Percentiles rank a stretch among this genome's conserved stretches.
These are phyloP conservation scores for Sapajus apella DNA, from an alignment of 2,113 vertebrate species.

Conservation along the genomic window DNA sequence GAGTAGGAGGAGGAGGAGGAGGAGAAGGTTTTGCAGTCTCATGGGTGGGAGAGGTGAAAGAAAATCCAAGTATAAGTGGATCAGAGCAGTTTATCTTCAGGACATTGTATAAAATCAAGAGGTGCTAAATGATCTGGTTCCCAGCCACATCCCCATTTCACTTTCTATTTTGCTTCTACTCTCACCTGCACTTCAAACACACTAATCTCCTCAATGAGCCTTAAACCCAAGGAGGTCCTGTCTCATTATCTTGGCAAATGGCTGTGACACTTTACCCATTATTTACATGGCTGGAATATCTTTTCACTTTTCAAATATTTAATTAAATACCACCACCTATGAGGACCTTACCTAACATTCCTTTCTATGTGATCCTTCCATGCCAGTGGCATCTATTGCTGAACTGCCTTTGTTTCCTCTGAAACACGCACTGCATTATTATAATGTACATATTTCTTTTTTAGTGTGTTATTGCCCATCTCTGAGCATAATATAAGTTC, in stretches of 20 bases:
- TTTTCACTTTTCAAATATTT: background rate
- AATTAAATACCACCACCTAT: background rate
- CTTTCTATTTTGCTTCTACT: background rate
- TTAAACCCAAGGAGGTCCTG: background rate
- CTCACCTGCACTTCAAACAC: background rate
- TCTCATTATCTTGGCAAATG: background rate
- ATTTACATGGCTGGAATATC: background rate
- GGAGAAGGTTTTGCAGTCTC: background rate
- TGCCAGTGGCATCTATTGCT: background rate
- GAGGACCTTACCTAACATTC: background rate
- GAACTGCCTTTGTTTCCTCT: background rate
- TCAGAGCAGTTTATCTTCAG: background rate
- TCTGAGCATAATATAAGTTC: background rate
- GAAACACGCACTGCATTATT: background rate
- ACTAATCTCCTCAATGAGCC: background rate
- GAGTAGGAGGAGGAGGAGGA: background rate
- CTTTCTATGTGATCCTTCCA: background rate
- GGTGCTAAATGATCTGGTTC: background rate
- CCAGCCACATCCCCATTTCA: background rate
- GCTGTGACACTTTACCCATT: background rate
- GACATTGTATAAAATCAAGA: background rate
- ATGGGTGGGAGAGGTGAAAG: background rate
- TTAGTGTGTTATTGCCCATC: background rate
- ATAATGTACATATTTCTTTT: background rate
- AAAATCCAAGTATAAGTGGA: background rate